Percentiles rank a stretch among this genome's conserved stretches.
Conservation (phyloP, 2,797 vertebrate genomes). For the Limosa lapponica region DNA sequence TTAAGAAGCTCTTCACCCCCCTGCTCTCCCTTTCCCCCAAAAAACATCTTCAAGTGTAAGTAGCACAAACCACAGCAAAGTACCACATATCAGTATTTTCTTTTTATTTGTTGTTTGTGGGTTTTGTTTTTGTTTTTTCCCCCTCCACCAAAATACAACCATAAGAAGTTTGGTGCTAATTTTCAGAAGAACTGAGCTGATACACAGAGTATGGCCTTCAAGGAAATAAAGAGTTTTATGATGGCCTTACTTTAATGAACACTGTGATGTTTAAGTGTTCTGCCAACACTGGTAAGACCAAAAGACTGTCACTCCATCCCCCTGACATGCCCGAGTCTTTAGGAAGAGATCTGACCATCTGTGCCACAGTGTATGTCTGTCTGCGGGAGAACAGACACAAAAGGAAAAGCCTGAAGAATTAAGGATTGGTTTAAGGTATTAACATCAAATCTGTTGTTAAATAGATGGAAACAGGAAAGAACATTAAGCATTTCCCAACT, state of each 20-base stretch:
- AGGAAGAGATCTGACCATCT: background rate
- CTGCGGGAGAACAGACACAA: accelerated
- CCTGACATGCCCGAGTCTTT: background rate
- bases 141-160: background rate
- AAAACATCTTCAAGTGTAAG: background rate
- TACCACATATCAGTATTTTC: accelerated
- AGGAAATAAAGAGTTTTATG: background rate
- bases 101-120: background rate
- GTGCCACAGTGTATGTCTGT: background rate
- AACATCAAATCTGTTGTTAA: background rate
- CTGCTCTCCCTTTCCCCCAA: background rate
- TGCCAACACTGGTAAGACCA: background rate
- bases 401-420: background rate
- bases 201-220: background rate
- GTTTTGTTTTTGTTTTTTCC: no score
- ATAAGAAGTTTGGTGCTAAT: background rate
- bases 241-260: background rate
- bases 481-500: background rate
- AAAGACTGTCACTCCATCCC: background rate
- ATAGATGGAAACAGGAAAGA: background rate
- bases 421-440: background rate
- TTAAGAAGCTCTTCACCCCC: accelerated
- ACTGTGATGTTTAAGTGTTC: background rate
- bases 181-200: background rate
- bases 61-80: background rate